Evolutionary conservation across 1,140 invertebrate genomes (phyloP), one percentile per base, ranked within the genome.

Genomic region (Ylistrum balloti): DNA sequence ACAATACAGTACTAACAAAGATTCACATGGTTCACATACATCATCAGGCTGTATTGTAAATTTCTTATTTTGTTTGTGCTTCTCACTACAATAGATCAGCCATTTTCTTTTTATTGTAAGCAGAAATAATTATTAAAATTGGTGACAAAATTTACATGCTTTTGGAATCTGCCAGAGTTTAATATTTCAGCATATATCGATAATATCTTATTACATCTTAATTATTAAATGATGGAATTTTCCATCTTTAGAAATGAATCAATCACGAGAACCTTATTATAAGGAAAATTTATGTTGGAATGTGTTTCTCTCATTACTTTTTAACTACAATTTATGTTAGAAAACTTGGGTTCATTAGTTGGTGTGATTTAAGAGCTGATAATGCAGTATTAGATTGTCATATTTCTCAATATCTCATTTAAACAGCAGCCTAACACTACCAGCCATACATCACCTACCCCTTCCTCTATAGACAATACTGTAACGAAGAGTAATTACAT

Each of bases 161-260:
- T 74, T 74, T 74, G 22, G n/a, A 74, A 74, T 74, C 56, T 74
- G 28, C 56, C 11, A 1, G 15, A 74, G 56, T 74, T 74, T 74
- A 45, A 45, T 45, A 17, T 13, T 45, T 45, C 41, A 45, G 41
- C 20, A 7, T n/a, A 7, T 74, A 17, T 38, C 35, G 35, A 38
- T 74, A 74, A 74, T 28, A n/a, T 74, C 56, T 74, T 74, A 74
- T 74, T 74, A 74, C 13, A n/a, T n/a, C n/a, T 1, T 74, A 74
- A 74, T 74, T 74, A 74, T 74, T 74, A 74, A 74, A 74, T 74
- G 56, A 74, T 74, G 56, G n/a, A 28, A 74, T 74, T 74, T 74
- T 28, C 56, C n/a, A 28, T 74, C 20, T 74, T 74, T 74, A n/a
- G n/a, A 74, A 28, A 74, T 74, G 56, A 74, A 74, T 74, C 56